Evolutionary conservation across 2,113 vertebrate species (phyloP).

Genomic region (Colius striatus): DNA sequence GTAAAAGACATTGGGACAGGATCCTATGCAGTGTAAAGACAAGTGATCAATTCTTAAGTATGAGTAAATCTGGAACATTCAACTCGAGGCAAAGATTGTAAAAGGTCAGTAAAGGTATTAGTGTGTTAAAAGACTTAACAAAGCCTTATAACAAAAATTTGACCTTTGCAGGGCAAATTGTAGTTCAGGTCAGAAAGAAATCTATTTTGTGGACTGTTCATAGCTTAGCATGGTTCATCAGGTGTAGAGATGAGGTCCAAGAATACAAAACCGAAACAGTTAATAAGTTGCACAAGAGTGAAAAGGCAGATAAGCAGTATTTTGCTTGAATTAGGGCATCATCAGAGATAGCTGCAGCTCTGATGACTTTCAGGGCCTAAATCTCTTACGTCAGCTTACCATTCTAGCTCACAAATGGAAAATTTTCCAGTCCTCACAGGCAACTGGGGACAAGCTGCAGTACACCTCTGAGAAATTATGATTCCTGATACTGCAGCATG

Average conservation of each 20-base stretch:
- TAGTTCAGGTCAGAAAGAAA: neutral
- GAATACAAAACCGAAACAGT: neutral
- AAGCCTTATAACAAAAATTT: no score
- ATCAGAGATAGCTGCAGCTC: neutral
- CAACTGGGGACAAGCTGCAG: rapidly evolving
- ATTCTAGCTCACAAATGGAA: neutral
- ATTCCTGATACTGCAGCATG: neutral
- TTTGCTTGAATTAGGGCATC: neutral
- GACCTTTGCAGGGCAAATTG: neutral
- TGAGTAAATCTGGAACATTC: neutral
- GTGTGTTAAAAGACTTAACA: neutral
- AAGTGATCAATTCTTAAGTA: neutral
- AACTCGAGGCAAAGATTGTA: neutral
- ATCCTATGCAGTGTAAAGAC: neutral
- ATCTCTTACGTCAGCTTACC: neutral
- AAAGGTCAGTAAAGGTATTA: neutral
- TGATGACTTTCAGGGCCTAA: neutral
- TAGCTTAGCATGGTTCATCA: neutral
- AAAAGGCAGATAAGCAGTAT: neutral
- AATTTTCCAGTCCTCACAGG: neutral
- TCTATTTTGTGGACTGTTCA: neutral
- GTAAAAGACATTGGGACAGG: neutral
- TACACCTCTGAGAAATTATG: neutral
- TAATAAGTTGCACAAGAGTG: neutral
- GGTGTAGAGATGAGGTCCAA: neutral